A percentile compares a stretch with the other conserved stretches of the same genome.
phyloP scores from a whole-genome alignment of 2,888 invertebrate species.

The Allolobophora icterica region DNA sequence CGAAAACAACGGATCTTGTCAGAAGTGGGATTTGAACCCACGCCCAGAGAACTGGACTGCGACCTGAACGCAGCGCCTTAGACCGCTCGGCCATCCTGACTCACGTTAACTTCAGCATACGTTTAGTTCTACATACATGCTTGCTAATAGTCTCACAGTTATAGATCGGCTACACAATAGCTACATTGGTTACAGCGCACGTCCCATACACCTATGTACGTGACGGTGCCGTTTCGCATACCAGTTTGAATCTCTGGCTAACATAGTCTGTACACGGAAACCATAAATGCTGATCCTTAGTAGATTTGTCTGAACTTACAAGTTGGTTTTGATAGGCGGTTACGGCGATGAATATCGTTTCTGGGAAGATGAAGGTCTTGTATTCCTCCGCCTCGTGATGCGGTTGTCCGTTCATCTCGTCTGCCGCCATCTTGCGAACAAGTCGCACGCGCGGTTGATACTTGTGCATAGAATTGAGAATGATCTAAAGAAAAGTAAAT shows the following conservation, averaged over 20 bases:
- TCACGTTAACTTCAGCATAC: no score
- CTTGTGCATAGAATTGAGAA: conserved; percentile 98
- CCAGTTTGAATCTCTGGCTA: no score
- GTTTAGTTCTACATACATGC: no score
- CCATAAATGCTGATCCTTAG: no score
- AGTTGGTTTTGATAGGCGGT: conserved; percentile 99
- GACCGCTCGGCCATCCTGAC: no score
- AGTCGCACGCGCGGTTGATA: conserved; percentile 98
- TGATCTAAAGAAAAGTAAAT: conserved; percentile 76
- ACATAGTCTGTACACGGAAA: no score
- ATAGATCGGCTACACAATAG: no score
- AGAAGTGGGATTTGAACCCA: not conserved
- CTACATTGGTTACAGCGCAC: no score
- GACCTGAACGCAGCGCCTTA: not conserved
- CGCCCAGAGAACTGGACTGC: not conserved
- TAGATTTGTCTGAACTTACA: conserved; percentile 68
- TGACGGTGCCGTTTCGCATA: no score
- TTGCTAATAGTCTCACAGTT: no score
- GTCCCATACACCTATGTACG: no score
- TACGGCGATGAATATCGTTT: conserved; percentile 97
- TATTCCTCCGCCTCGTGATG: conserved; percentile 71
- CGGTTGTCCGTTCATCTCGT: conserved; percentile 55
- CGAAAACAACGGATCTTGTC: not conserved
- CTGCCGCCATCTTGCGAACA: conserved; percentile 82
- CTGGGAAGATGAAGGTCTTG: conserved; percentile 89